These are phyloP conservation scores for Ophioderma brevispina DNA, from an alignment of 35 echinoderm and acorn worm genomes.

Conservation along the genomic window DNA sequence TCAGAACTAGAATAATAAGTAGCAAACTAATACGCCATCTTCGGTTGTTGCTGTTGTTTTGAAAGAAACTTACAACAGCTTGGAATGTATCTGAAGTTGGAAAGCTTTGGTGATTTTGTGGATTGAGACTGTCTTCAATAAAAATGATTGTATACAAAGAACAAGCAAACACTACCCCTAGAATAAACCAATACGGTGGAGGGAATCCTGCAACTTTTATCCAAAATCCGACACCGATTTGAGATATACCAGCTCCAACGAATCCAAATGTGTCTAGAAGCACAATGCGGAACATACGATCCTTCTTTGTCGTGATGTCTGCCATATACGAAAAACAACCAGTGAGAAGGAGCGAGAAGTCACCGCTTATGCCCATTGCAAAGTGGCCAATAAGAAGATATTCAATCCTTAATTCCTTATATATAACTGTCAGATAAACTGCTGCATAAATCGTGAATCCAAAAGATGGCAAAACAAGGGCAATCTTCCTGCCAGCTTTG, in stretches of 20 bases:
- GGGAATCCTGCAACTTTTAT: neutral
- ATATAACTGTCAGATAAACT: slow-evolving; percentile 11
- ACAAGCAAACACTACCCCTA: neutral
- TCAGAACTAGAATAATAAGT: neutral
- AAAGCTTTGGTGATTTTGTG: neutral
- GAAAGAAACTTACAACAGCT: slow-evolving; percentile 16
- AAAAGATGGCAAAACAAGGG: slow-evolving; percentile 25
- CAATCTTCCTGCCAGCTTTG: slow-evolving; percentile 33
- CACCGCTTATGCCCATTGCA: slow-evolving; percentile 19
- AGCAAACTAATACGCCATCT: slow-evolving; percentile 6
- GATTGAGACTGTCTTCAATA: neutral
- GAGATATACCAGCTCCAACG: slow-evolving; percentile 17
- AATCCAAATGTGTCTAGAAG: slow-evolving; percentile 36
- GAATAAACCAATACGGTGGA: neutral
- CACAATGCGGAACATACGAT: slow-evolving; percentile 31
- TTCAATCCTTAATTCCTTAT: neutral
- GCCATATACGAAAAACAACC: slow-evolving; percentile 57
- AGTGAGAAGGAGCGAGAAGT: slow-evolving; percentile 37
- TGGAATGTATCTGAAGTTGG: neutral
- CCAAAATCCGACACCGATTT: slow-evolving; percentile 34
- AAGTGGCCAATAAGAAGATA: slow-evolving; percentile 37
- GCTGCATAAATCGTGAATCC: slow-evolving; percentile 31
- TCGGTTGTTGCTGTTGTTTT: slow-evolving; percentile 40
- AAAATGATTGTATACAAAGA: slow-evolving; percentile 15
- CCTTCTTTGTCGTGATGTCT: slow-evolving; percentile 48